These are phyloP conservation scores for Lampris incognitus DNA, from an alignment of 2,113 vertebrate genomes.

Conservation along the genomic window DNA sequence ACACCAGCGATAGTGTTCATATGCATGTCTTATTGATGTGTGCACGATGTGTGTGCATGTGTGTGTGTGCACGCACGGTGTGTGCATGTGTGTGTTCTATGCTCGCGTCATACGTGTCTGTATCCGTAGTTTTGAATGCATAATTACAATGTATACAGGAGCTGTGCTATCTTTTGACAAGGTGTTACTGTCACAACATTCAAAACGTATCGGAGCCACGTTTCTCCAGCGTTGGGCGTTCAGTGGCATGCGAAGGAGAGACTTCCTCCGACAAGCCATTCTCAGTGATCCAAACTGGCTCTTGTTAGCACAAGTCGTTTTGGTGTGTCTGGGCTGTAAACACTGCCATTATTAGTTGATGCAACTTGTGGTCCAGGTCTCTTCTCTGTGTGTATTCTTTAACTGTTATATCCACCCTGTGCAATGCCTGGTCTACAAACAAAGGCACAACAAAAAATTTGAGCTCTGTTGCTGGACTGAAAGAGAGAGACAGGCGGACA, in stretches of 20 bases:
- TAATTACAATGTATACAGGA: slow-evolving; percentile 80
- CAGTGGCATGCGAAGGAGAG: slow-evolving; percentile 28
- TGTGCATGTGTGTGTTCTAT: slow-evolving; percentile 8
- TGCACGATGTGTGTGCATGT: slow-evolving; percentile 31
- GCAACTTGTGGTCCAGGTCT: slow-evolving; percentile 64
- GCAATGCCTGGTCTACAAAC: slow-evolving; percentile 77
- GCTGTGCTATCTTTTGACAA: slow-evolving; percentile 58
- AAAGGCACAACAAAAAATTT: slow-evolving; percentile 81
- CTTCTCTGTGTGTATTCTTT: slow-evolving; percentile 49
- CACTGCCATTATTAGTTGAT: slow-evolving; percentile 71
- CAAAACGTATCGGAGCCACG: slow-evolving; percentile 65
- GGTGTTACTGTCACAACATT: slow-evolving; percentile 73
- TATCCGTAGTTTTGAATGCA: slow-evolving; percentile 79
- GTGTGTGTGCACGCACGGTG: slow-evolving; percentile 24
- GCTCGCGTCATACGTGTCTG: slow-evolving; percentile 56
- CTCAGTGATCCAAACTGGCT: slow-evolving; percentile 56
- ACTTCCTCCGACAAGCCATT: slow-evolving; percentile 49
- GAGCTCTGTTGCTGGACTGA: slow-evolving; percentile 59
- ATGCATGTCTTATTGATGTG: slow-evolving; percentile 38
- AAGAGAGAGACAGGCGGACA: slow-evolving; percentile 20
- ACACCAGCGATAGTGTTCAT: slow-evolving; percentile 73
- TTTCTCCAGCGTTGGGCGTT: slow-evolving; percentile 49
- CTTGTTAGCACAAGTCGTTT: slow-evolving; percentile 65
- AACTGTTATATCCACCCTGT: slow-evolving; percentile 42
- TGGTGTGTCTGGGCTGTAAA: slow-evolving; percentile 73